phyloP scores from a whole-genome alignment of 2,888 invertebrate species.

The Cheilosia soror region DNA sequence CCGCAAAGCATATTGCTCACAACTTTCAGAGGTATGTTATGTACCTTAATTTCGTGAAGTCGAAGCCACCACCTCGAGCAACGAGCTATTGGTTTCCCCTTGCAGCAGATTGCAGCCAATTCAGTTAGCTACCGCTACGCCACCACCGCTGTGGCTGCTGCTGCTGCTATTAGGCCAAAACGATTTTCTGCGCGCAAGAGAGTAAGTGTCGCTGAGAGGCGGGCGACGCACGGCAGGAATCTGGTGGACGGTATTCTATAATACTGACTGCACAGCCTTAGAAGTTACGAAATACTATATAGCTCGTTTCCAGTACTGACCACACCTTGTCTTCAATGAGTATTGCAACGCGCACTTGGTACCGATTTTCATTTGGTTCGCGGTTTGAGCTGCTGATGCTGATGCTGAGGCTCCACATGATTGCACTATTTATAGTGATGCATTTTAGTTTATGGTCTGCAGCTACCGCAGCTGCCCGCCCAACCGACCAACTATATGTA shows the following conservation, averaged over 20 bases:
- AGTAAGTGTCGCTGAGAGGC: conserved; percentile 70
- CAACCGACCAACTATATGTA: conserved; percentile 62
- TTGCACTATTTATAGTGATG: conserved; percentile 75
- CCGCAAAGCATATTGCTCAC: conserved; percentile 65
- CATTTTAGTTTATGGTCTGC: conserved; percentile 75
- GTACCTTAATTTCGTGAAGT: conserved; percentile 70
- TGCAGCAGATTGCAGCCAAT: conserved; percentile 68
- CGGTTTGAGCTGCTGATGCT: conserved; percentile 49
- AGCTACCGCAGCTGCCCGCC: conserved; percentile 76
- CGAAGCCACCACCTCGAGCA: conserved; percentile 66
- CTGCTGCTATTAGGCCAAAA: conserved; percentile 68
- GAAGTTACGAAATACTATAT: conserved; percentile 74
- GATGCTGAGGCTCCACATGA: conserved; percentile 69
- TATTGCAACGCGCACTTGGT: conserved; percentile 71
- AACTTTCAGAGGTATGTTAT: conserved; percentile 62
- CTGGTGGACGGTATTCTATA: conserved; percentile 70
- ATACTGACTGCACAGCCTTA: conserved; percentile 57
- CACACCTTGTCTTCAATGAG: conserved; percentile 74
- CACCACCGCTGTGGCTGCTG: conserved; percentile 38
- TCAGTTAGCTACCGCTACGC: conserved; percentile 58
- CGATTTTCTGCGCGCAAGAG: conserved; percentile 66
- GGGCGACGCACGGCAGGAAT: conserved; percentile 40
- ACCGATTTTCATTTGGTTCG: conserved; percentile 70
- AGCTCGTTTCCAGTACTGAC: conserved; percentile 75
- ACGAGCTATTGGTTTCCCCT: conserved; percentile 68